Evolutionary conservation across 2,113 vertebrate genomes (phyloP), one percentile per base, ranked within the genome.

Genomic region (Balaenoptera acutorostrata): DNA sequence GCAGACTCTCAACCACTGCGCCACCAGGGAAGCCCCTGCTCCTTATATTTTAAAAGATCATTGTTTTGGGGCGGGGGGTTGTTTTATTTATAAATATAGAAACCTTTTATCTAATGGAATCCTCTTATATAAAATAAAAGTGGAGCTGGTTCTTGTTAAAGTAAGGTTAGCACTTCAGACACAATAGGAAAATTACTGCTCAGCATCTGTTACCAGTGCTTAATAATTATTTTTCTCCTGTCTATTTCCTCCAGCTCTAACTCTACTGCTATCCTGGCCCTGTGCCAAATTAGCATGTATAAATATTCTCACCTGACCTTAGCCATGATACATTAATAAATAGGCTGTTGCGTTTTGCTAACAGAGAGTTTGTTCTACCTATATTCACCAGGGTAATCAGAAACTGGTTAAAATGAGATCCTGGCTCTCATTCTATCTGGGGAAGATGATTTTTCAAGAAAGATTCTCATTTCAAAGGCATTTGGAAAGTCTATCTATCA

Each of bases 371-470:
- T 74, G 2, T 88, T 83, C 39, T 78, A 41, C 27, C 41, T 10
- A 33, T 41, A 81, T 64, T 93, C 39, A 87, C 61, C 29, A 74
- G 27, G 31, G 71, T 36, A 77, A 75, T 82, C 39, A 92, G 9
- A 93, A 82, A 91, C 31, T 84, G 81, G 12, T n/a, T 88, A 69
- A 68, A 71, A 59, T 75, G 71, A 82, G 66, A 95, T 95, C 49
- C 41, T 88, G 18, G 27, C 44, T 94, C 33, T 61, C 20, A 8
- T 81, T 77, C 29, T 52, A 39, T 83, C 39, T 95, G 41, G 33
- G 39, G 52, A 77, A 52, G 61, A 52, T 95, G 83, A 75, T 68
- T 86, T 90, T 87, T 92, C 20, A 88, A 83, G 23, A 95, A 92
- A 94, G 18, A 2, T 63, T 92, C 72, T 82, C 95, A 13, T 75